Base-by-base conservation (phyloP, 2,888 invertebrate genomes). In the Yponomeuta plumbellus region DNA sequence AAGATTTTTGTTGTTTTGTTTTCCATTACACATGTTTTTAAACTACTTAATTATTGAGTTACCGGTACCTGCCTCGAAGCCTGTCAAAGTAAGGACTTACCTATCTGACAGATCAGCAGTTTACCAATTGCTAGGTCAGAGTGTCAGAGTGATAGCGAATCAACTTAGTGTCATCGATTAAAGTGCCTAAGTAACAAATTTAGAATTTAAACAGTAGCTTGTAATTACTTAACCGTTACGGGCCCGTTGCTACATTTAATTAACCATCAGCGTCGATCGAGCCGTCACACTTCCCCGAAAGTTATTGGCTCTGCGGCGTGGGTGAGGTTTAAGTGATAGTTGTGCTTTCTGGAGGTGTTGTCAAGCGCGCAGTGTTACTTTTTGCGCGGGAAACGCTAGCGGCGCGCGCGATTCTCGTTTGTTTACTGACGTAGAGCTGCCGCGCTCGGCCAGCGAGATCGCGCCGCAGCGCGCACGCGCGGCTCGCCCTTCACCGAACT, bases 391-490 rank as follows among this genome's bases (percentile, higher is more conserved):
- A 61, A 34, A 61, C 64, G 67, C 73, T 70, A 61, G 72, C 73
- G 72, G 56, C 22, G 66, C 66, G 65, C 69, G 69, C 71, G 67
- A 68, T 65, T 40, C 59, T 68, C 73, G 67, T 70, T 72, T 74
- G 74, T 75, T 74, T 74, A 75, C 75, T 75, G 71, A 67, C 68
- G 62, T 62, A 40, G 10, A 20, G 21, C 20, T n/a, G 39, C 11
- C 62, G 39, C 61, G 22, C 26, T 21, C 57, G 57, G 57, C 23
- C 40, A 40, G 39, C n/a, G 62, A 20, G 34, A 34, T n/a, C 11
- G 62, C 20, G 39, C 10, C 20, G 17, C 39, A 62, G 8, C 34
- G 40, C 62, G 62, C 62, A 62, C 20, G 62, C 62, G 62, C 39
- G 62, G 11, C 20, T 10, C 62, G 17, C 62, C 62, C 59, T 11